phyloP scores from a whole-genome alignment of 2,797 vertebrate genomes.

The Agapornis canus region DNA sequence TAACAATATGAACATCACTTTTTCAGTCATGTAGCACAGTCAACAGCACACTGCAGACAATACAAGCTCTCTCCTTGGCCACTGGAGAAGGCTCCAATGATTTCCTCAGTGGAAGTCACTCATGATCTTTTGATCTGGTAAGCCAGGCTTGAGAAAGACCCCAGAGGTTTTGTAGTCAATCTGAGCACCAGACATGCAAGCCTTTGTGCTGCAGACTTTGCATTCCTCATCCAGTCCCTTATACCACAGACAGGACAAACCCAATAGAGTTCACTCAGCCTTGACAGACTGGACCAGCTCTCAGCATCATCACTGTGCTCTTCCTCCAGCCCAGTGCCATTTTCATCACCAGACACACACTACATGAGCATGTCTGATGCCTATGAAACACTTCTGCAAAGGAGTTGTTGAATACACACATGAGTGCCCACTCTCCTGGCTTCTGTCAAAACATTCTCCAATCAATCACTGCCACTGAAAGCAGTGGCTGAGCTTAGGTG shows the following conservation, averaged over 20 bases:
- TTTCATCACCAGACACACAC: not conserved
- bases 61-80: not conserved
- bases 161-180: not conserved
- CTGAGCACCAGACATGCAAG: not conserved
- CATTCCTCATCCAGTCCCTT: not conserved
- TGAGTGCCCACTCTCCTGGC: not conserved
- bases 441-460: not conserved
- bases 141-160: not conserved
- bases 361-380: not conserved
- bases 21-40: not conserved
- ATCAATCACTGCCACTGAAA: not conserved
- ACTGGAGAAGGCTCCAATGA: not conserved
- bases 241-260: not conserved
- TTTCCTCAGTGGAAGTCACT: accelerated
- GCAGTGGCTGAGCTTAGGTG: not conserved
- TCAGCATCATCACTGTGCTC: not conserved
- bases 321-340: accelerated
- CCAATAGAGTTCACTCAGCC: not conserved
- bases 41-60: not conserved
- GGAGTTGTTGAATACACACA: accelerated
- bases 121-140: not conserved
- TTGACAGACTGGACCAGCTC: not conserved
- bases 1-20: not conserved
- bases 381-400: not conserved
- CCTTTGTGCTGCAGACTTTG: not conserved